phyloP scores from a whole-genome alignment of 2,797 vertebrate genomes.

The Pteronotus mesoamericanus region DNA sequence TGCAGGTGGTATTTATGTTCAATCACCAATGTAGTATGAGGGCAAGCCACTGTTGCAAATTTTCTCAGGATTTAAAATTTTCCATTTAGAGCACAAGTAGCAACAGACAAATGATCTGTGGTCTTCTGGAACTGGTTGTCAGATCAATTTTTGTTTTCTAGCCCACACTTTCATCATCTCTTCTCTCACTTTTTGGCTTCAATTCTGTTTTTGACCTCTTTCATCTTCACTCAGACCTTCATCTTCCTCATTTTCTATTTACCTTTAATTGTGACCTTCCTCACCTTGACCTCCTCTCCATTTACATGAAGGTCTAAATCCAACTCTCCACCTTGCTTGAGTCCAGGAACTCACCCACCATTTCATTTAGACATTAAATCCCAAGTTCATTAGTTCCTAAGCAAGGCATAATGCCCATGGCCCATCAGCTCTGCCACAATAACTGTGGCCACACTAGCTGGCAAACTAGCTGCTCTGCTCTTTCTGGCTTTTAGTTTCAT shows the following conservation, averaged over 20 bases:
- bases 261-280: not conserved
- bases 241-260: not conserved
- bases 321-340: not conserved
- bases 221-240: not conserved
- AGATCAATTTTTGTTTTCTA: not conserved
- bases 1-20: not conserved
- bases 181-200: not conserved
- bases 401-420: fast-evolving
- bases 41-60: not conserved
- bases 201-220: not conserved
- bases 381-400: not conserved
- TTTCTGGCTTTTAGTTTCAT: not conserved
- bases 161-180: not conserved
- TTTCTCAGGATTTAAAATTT: not conserved
- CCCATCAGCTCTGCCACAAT: not conserved
- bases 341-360: not conserved
- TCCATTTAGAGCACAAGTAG: not conserved
- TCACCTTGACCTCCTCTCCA: not conserved
- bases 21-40: not conserved
- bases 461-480: not conserved
- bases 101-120: not conserved
- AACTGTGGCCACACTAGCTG: not conserved
- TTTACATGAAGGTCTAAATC: not conserved
- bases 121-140: not conserved
- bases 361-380: not conserved